These are phyloP conservation scores for Mizuhopecten yessoensis DNA, from an alignment of 1,140 invertebrate species.

Conservation along the genomic window DNA sequence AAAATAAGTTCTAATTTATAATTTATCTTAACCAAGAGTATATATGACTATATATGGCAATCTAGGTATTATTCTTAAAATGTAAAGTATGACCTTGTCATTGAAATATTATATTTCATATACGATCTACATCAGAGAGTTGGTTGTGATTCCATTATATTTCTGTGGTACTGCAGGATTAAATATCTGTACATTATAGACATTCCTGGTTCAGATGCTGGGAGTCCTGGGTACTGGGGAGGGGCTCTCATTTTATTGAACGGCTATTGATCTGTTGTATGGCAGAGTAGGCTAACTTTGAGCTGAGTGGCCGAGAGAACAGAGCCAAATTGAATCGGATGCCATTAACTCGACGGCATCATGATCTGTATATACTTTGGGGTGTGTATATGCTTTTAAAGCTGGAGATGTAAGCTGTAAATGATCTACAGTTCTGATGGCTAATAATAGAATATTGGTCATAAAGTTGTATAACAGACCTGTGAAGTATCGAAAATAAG, in stretches of 20 bases:
- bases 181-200: too few species aligned
- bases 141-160: too few species aligned
- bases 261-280: background rate
- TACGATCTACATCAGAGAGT: too few species aligned
- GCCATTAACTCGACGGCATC: background rate
- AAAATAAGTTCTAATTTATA: too few species aligned
- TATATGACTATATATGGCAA: too few species aligned
- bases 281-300: background rate
- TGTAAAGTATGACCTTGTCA: too few species aligned
- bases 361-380: slow-evolving; percentile 28
- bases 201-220: too few species aligned
- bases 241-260: background rate
- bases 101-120: too few species aligned
- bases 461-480: background rate
- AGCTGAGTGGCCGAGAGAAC: background rate
- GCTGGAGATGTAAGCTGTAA: background rate
- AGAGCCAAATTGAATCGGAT: slow-evolving; percentile 38
- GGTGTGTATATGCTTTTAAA: slow-evolving; percentile 33
- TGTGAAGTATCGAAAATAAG: background rate
- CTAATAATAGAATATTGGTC: background rate
- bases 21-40: too few species aligned
- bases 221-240: background rate
- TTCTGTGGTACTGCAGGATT: too few species aligned
- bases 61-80: too few species aligned
- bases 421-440: background rate